Conservation (phyloP, 2,888 invertebrate genomes). For the Euspilapteryx auroguttella region DNA sequence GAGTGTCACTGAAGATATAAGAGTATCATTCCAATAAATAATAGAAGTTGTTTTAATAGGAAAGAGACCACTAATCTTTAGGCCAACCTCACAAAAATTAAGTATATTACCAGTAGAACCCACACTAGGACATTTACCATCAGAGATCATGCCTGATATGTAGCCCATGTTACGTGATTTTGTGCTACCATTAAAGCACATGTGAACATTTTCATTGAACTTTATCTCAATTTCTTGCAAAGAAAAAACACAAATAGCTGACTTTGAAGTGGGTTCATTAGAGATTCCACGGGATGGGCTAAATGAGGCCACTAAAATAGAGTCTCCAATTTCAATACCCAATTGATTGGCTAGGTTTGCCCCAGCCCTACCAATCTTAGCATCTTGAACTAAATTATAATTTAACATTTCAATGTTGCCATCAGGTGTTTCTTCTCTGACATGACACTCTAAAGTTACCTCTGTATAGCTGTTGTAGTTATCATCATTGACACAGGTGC, state of each 20-base stretch:
- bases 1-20: constrained; percentile 82
- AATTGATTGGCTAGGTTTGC: constrained; percentile 80
- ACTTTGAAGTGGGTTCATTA: constrained; percentile 78
- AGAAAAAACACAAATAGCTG: constrained; percentile 92
- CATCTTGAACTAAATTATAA: constrained; percentile 93
- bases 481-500: constrained; percentile 93
- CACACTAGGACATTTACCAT: constrained; percentile 87
- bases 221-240: constrained; percentile 87
- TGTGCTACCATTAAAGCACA: constrained; percentile 95
- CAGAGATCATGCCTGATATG: constrained; percentile 87
- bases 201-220: constrained; percentile 95
- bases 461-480: constrained; percentile 97
- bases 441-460: constrained; percentile 87
- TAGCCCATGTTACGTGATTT: constrained; percentile 91
- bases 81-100: constrained; percentile 89
- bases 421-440: constrained; percentile 61
- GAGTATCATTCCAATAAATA: constrained; percentile 76
- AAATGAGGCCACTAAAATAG: constrained; percentile 86
- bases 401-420: constrained; percentile 55
- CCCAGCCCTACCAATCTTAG: constrained; percentile 85
- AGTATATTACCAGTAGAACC: constrained; percentile 88
- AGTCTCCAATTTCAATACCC: constrained; percentile 77
- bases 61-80: constrained; percentile 88
- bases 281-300: constrained; percentile 87
- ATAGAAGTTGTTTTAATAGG: constrained; percentile 80